phyloP scores from a whole-genome alignment of 2,888 invertebrate genomes.

The Eumacrocentrus americanus region DNA sequence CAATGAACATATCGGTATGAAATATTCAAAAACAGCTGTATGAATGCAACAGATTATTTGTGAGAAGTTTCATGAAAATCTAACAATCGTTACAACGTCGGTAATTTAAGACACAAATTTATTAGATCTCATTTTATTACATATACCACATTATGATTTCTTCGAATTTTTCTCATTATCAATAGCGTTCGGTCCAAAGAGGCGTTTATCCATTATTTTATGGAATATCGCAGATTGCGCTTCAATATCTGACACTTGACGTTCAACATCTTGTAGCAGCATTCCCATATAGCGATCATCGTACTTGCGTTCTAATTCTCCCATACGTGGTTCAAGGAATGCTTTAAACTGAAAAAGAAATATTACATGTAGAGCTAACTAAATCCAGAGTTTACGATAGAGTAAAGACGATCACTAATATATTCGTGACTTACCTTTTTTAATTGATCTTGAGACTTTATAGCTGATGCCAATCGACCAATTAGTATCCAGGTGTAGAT shows the following conservation, averaged over 20 bases:
- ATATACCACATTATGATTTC: background rate
- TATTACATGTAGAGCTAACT: background rate
- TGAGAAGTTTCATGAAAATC: too few species aligned
- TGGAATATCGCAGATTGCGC: background rate
- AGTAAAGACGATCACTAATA: background rate
- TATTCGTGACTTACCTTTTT: constrained; percentile 21
- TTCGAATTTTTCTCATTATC: background rate
- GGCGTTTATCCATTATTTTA: background rate
- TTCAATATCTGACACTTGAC: background rate
- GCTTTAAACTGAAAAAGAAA: constrained; percentile 26
- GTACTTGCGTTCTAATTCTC: background rate
- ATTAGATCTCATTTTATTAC: background rate
- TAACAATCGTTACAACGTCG: too few species aligned
- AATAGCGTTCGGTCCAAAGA: background rate
- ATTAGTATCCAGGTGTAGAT: background rate
- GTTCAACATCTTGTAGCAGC: background rate
- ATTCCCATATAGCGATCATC: background rate
- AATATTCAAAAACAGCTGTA: too few species aligned
- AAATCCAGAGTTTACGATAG: background rate
- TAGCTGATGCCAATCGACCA: background rate
- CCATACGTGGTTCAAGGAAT: constrained; percentile 3
- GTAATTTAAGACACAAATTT: background rate
- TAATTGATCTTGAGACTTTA: constrained; percentile 20
- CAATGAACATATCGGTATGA: too few species aligned
- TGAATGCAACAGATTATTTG: too few species aligned